A percentile compares a stretch with the other conserved stretches of the same genome.
Evolutionary conservation across 2,797 vertebrate genomes (phyloP).

Genomic region (Vespertilio murinus): DNA sequence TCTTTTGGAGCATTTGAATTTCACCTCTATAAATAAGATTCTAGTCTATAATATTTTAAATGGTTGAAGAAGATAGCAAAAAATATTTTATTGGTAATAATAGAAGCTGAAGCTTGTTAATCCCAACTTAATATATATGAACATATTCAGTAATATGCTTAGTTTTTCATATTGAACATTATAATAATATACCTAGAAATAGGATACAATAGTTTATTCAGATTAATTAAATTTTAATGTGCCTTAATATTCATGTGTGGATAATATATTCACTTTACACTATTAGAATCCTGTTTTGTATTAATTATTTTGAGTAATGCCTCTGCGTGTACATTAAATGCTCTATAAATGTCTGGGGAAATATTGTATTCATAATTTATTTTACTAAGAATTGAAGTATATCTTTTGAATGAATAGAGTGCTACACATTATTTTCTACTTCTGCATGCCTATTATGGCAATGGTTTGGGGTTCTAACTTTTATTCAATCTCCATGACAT

Average conservation of each 20-base stretch:
- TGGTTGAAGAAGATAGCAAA: neutral
- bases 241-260: slow-evolving; percentile 53
- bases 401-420: slow-evolving; percentile 9
- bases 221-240: slow-evolving; percentile 65
- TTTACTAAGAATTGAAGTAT: slow-evolving; percentile 8
- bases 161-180: neutral
- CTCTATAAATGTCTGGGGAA: slow-evolving; percentile 1
- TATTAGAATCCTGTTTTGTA: neutral
- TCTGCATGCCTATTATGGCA: neutral
- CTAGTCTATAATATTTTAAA: neutral
- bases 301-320: slow-evolving; percentile 19
- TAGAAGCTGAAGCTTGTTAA: neutral
- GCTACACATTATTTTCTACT: neutral
- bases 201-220: neutral
- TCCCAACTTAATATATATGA: slow-evolving; percentile 4
- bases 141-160: neutral
- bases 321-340: neutral
- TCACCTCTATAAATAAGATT: neutral
- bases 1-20: neutral
- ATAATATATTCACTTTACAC: slow-evolving; percentile 26
- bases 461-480: neutral
- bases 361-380: slow-evolving; percentile 29
- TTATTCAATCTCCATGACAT: neutral
- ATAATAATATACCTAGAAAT: neutral
- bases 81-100: neutral